These are phyloP conservation scores for Latrodectus elegans DNA, from an alignment of 2,888 invertebrate genomes.

Conservation along the genomic window DNA sequence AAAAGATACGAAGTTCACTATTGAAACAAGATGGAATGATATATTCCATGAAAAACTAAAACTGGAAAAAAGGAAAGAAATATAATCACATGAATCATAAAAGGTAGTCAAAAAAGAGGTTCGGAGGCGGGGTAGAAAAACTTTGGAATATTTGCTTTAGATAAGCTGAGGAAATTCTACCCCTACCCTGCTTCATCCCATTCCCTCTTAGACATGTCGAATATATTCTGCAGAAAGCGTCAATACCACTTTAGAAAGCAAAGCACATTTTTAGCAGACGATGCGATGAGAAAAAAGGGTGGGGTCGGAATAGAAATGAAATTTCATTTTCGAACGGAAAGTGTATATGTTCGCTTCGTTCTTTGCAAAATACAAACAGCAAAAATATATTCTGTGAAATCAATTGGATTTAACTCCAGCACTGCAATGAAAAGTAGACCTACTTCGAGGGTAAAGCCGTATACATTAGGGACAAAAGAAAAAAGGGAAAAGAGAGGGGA, in stretches of 20 bases:
- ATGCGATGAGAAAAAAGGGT: constrained; percentile 6
- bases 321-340: constrained; percentile 53
- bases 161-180: constrained; percentile 23
- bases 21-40: constrained; percentile 19
- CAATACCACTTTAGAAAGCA: constrained; percentile 58
- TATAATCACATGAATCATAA: not conserved
- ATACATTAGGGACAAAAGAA: constrained; percentile 24
- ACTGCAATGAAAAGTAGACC: not conserved
- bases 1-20: constrained; percentile 14
- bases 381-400: constrained; percentile 64
- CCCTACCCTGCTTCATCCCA: not conserved
- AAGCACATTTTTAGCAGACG: constrained; percentile 55
- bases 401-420: constrained; percentile 63
- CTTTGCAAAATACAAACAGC: constrained; percentile 53
- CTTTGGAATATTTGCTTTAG: constrained; percentile 55
- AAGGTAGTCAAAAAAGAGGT: not conserved
- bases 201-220: constrained; percentile 25
- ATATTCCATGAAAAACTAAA: constrained; percentile 9
- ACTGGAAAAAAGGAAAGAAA: constrained; percentile 12
- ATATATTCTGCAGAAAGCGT: constrained; percentile 49
- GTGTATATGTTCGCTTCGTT: constrained; percentile 22
- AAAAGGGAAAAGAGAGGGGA: not conserved
- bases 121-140: not conserved
- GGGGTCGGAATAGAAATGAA: constrained; percentile 24
- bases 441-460: constrained; percentile 5